Evolutionary conservation across 2,113 vertebrate genomes (phyloP).

Genomic region (Columba janthina): DNA sequence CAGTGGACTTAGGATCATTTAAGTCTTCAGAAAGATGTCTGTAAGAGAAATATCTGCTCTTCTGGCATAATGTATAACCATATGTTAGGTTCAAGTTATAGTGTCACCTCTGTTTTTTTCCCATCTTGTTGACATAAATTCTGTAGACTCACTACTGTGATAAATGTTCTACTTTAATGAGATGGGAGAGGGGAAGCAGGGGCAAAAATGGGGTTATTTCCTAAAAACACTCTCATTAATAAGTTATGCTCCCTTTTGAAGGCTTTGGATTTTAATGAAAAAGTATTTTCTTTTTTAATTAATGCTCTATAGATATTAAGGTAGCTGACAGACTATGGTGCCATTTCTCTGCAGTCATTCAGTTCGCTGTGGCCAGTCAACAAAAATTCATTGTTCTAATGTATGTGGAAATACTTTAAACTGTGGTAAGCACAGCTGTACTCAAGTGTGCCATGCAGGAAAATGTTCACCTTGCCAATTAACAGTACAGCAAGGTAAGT

Average conservation of each 20-base stretch:
- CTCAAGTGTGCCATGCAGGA: slow-evolving; percentile 89
- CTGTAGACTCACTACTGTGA: neutral
- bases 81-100: neutral
- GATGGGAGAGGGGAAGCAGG: neutral
- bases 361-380: slow-evolving; percentile 90
- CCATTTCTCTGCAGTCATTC: slow-evolving; percentile 83
- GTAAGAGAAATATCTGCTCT: neutral
- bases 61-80: neutral
- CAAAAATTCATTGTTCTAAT: slow-evolving; percentile 84
- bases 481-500: slow-evolving; percentile 86
- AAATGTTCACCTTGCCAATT: slow-evolving; percentile 88
- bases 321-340: neutral
- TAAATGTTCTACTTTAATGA: neutral
- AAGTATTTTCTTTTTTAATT: neutral
- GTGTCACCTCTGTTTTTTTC: neutral
- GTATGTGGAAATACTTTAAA: slow-evolving; percentile 86
- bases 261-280: neutral
- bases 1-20: neutral
- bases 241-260: neutral
- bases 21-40: neutral
- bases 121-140: neutral
- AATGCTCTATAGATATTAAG: neutral
- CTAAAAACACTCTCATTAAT: neutral
- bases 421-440: slow-evolving; percentile 89
- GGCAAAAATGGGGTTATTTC: neutral